Base-by-base conservation (phyloP, 2,113 vertebrate genomes). In the Leptobrachium ailaonicum region DNA sequence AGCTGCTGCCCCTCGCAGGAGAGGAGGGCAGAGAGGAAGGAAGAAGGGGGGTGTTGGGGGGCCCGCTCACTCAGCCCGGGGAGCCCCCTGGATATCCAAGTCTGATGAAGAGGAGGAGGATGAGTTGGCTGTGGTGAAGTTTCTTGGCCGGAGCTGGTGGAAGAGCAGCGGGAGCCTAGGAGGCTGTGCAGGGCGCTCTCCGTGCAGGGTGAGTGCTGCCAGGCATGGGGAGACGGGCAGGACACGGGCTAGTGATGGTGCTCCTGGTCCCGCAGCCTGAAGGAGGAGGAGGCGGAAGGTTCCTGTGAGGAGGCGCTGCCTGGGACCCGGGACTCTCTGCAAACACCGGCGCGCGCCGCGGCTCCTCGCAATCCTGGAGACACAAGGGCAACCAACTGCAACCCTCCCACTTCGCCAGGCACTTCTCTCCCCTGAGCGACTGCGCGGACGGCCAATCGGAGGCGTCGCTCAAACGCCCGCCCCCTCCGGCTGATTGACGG, bases 331-430 rank as follows among this genome's bases (percentile, higher is more conserved):
- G 63, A 71, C 54, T 69, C 62, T 80, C 62, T 11, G 45, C 32
- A 66, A 53, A 69, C 41, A 67, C 7, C 10, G 8, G 7, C 68
- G 54, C 20, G 66, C 54, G 47, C 50, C 50, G 40, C 77, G 4
- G 58, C 47, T 79, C 70, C 71, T 73, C 63, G 20, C 70, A 80
- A 54, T 44, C 20, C 79, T 75, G 2, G 79, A 81, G 79, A 81
- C 79, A 80, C 78, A 80, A 74, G 63, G 64, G 71, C 78, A 74
- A 80, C 78, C 78, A 80, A 73, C 78, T 80, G 78, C 71, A 80
- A 41, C 64, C 78, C 58, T 45, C 71, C 64, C 54, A 40, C 78
- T 71, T 12, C 13, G 1, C 41, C 75, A 64, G 40, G 41, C 5
- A n/a, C 41, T 67, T 1, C 41, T 41, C 1, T 10, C 20, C 20